These are phyloP conservation scores for Grallaria varia DNA, from an alignment of 2,113 vertebrate genomes.

Conservation along the genomic window DNA sequence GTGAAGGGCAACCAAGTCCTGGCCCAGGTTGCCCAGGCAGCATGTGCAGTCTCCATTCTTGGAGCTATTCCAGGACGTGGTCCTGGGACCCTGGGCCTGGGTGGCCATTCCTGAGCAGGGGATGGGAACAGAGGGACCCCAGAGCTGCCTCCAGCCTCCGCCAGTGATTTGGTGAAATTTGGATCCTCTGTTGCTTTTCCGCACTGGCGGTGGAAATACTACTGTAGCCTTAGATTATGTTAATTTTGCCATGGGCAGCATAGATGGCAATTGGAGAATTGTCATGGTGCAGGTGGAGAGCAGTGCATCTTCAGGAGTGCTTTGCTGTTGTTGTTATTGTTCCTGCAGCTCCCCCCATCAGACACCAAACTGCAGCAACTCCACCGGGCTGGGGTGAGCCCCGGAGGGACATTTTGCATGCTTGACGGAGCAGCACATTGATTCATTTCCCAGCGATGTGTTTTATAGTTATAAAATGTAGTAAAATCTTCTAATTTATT, in stretches of 20 bases:
- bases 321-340: not conserved
- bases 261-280: not conserved
- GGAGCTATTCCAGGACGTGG: not conserved
- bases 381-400: not conserved
- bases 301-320: rapidly evolving
- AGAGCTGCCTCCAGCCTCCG: not conserved
- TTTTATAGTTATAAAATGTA: not conserved
- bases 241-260: not conserved
- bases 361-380: not conserved
- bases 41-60: not conserved
- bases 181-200: not conserved
- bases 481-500: not conserved
- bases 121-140: not conserved
- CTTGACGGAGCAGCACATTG: not conserved
- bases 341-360: not conserved
- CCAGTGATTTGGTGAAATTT: not conserved
- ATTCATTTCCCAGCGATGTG: not conserved
- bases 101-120: not conserved
- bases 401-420: not conserved
- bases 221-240: not conserved
- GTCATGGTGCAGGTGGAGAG: not conserved
- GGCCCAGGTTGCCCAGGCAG: not conserved
- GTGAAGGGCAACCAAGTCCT: not conserved
- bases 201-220: not conserved
- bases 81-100: not conserved